phyloP scores from a whole-genome alignment of 2,888 invertebrate species.

The Sipha maydis region DNA sequence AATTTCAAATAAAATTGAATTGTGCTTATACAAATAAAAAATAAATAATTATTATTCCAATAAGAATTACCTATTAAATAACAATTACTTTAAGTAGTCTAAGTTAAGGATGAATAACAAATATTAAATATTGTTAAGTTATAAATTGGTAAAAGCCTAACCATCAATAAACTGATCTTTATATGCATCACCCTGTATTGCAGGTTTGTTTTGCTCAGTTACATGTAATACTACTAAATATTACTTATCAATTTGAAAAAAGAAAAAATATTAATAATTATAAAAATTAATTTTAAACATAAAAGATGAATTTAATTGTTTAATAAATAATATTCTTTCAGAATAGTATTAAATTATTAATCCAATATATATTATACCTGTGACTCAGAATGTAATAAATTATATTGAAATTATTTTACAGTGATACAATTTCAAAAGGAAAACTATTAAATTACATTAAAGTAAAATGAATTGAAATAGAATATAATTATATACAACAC shows the following conservation, averaged over 20 bases:
- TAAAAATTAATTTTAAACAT: background rate
- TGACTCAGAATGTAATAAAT: background rate
- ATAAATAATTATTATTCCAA: background rate
- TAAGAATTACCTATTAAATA: conserved; percentile 20
- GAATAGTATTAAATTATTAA: background rate
- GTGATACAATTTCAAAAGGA: conserved; percentile 18
- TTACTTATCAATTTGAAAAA: background rate
- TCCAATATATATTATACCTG: background rate
- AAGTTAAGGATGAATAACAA: background rate
- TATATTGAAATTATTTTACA: conserved; percentile 7
- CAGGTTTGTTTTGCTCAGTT: conserved; percentile 19
- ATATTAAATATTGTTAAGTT: conserved; percentile 3
- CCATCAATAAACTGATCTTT: conserved; percentile 28
- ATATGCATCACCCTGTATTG: conserved; percentile 53
- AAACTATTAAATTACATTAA: conserved; percentile 12
- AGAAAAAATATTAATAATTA: background rate
- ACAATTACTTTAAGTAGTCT: conserved; percentile 3
- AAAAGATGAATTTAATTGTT: conserved; percentile 31
- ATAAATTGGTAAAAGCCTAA: conserved; percentile 15
- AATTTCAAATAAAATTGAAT: conserved; percentile 24
- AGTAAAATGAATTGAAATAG: background rate
- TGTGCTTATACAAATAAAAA: background rate
- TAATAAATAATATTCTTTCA: background rate
- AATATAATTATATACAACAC: conserved; percentile 4
- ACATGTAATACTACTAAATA: background rate